Base-by-base conservation (phyloP, 2,888 invertebrate genomes). In the Subacronicta megacephala region DNA sequence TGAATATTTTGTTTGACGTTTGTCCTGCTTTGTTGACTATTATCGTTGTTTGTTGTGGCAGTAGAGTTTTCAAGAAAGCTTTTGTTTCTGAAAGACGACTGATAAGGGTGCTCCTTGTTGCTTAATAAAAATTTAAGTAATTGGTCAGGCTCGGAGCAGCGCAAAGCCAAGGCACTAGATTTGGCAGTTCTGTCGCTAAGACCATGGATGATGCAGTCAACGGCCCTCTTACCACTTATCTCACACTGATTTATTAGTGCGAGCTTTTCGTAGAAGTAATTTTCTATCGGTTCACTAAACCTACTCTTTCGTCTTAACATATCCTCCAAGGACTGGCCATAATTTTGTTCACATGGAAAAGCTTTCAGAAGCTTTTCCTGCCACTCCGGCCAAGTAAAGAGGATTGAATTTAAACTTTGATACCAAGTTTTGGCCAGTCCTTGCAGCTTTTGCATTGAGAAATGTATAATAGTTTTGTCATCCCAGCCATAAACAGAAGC, bases 301-400 rank as follows among this genome's bases (percentile, higher is more conserved):
- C 52, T 50, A 29, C 51, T 69, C 52, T 51, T 62, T 1, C 63
- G 52, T n/a, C n/a, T n/a, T n/a, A n/a, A 18, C 77, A 78, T 76
- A 7, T 73, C 71, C 12, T 65, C 66, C 20, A 78, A 38, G 17
- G 63, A 18, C 12, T 69, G 70, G 7, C 72, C 74, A 51, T 75
- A 77, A 57, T 77, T 77, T 23, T 73, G 63, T 9, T 72, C 73
- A 13, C 16, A 51, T 2, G 78, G 77, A 47, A 80, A 80, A 1
- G 76, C 77, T 0, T 17, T 45, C 0, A 26, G 2, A 2, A 80
- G 13, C 20, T 76, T 78, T 3, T 41, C 38, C 43, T 77, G 76
- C 78, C 80, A 80, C 31, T 80, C 72, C 0, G 13, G 3, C 78
- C 81, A 80, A 0, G 52, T 52, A 33, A 61, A 77, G 1, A 75